Base-by-base conservation (phyloP, 1,140 invertebrate genomes). In the Stegodyphus dumicola region DNA sequence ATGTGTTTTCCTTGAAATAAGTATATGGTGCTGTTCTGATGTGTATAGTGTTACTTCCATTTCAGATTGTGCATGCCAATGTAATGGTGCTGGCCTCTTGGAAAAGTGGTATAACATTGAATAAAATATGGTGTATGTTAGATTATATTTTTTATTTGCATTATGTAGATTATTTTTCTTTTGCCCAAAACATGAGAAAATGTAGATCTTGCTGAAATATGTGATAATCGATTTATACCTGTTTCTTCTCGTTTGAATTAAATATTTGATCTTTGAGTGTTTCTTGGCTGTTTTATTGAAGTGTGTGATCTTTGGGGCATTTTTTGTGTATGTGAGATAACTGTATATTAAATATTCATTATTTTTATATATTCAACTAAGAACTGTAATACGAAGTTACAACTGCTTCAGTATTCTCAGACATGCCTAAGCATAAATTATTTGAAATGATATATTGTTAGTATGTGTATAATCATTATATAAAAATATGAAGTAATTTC, bases 1-100 rank as follows among this genome's bases (percentile, higher is more conserved):
- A 77, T 85, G 81, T 85, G 74, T 85, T 85, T n/a, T 83, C 71
- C 51, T 54, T 13, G 56, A 75, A 65, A 81, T 65, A 54, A 49
- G 73, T 76, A 66, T 77, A 85, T 85, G 81, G 81, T 85, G 81
- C 81, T 85, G 81, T 85, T 69, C 64, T 18, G 73, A 75, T 69
- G 18, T 76, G 65, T 77, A 85, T 64, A 85, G 81, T 85, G 74
- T 76, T 77, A 60, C 81, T 85, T 75, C 71, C 71, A 51, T 9
- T 66, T 51, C 52, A 51, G 60, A 73, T 52, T 52, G n/a, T 80
- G 51, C 65, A 60, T 85, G 81, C 81, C 74, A 74, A 54, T 85
- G 81, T 77, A 53, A 54, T 69, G 81, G 81, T 85, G 81, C 81
- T 85, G 81, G 73, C 53, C 49, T 77, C 48, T 70, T 54, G 52